Evolutionary conservation across 2,113 vertebrate genomes (phyloP).

Genomic region (Murina feae): DNA sequence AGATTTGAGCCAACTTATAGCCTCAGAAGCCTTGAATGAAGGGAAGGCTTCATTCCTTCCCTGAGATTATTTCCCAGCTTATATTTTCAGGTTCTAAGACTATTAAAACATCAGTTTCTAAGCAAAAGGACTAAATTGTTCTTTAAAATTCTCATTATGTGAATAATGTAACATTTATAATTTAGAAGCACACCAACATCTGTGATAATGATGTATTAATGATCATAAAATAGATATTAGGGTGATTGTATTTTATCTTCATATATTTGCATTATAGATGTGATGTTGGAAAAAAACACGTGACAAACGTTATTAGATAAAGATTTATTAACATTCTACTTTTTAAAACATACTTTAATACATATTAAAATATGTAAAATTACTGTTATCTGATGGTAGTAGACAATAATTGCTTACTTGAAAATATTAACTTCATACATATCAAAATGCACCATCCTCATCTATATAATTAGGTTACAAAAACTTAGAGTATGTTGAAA

Average conservation of each 20-base stretch:
- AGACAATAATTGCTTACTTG: background rate
- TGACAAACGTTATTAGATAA: too few species aligned
- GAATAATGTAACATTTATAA: background rate
- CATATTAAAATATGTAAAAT: background rate
- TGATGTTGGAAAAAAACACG: background rate
- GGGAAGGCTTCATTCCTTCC: background rate
- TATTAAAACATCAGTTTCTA: constrained; percentile 4
- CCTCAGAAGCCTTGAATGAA: background rate
- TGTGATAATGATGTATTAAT: background rate
- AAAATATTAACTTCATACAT: constrained; percentile 3
- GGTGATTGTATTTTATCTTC: background rate
- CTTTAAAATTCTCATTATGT: background rate
- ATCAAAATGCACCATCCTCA: background rate
- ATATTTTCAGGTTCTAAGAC: background rate
- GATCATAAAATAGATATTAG: background rate
- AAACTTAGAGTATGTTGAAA: background rate
- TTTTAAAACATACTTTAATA: constrained; percentile 8
- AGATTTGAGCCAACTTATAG: background rate
- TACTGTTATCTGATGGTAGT: background rate
- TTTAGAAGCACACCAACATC: background rate
- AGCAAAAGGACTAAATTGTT: background rate
- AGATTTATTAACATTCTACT: constrained; percentile 16
- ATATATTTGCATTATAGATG: background rate
- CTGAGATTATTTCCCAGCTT: background rate
- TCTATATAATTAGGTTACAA: background rate